Conservation (phyloP, 2,797 vertebrate genomes). For the Lates japonicus region DNA sequence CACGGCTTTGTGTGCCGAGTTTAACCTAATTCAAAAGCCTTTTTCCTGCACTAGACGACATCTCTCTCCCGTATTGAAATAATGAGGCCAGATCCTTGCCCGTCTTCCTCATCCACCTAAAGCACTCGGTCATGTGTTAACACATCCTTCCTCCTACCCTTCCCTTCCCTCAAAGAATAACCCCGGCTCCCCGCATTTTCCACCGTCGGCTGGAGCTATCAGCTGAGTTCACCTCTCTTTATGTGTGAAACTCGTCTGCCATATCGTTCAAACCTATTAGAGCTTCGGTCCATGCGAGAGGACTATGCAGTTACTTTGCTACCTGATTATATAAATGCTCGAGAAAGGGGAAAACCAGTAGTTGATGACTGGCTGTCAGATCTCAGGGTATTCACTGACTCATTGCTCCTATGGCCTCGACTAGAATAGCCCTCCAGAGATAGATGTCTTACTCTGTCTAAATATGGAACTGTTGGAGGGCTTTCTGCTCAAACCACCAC, state of each 20-base stretch:
- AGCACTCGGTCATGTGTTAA: slow-evolving; percentile 78
- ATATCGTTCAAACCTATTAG: slow-evolving; percentile 67
- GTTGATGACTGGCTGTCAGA: slow-evolving; percentile 60
- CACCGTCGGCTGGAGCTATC: slow-evolving; percentile 54
- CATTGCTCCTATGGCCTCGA: slow-evolving; percentile 64
- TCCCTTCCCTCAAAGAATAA: slow-evolving; percentile 68
- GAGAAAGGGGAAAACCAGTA: slow-evolving; percentile 51
- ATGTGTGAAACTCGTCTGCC: slow-evolving; percentile 63
- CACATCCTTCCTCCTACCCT: slow-evolving; percentile 63
- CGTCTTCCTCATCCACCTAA: slow-evolving; percentile 72
- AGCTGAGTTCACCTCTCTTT: slow-evolving; percentile 64
- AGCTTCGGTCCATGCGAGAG: slow-evolving; percentile 44
- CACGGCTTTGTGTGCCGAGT: slow-evolving; percentile 60
- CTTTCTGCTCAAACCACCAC: slow-evolving; percentile 40
- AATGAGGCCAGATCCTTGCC: slow-evolving; percentile 75
- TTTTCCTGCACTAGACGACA: slow-evolving; percentile 57
- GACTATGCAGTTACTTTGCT: slow-evolving; percentile 57
- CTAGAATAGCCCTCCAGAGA: slow-evolving; percentile 61
- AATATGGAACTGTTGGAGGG: slow-evolving; percentile 58
- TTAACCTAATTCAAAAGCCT: slow-evolving; percentile 76
- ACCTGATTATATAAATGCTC: slow-evolving; percentile 63
- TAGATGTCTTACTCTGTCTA: slow-evolving; percentile 67
- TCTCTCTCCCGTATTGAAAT: slow-evolving; percentile 76
- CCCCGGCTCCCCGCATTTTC: slow-evolving; percentile 46
- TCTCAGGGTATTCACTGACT: slow-evolving; percentile 66